These are phyloP conservation scores for Lepidurus couesii DNA, from an alignment of 1,140 invertebrate species.

Conservation along the genomic window DNA sequence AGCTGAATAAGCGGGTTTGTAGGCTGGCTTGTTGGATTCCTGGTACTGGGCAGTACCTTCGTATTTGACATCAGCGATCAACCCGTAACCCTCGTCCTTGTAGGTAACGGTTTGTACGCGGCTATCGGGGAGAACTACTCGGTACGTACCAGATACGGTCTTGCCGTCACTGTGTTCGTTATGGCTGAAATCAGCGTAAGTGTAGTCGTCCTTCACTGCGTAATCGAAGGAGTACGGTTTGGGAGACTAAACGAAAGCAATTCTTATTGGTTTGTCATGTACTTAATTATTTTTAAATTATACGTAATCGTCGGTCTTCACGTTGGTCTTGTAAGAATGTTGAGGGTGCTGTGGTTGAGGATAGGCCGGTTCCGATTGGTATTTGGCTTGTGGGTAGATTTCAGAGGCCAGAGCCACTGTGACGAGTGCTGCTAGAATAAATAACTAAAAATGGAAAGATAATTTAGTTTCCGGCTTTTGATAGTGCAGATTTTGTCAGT, in stretches of 20 bases:
- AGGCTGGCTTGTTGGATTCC: constrained; percentile 38
- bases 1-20: neutral
- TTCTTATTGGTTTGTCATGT: neutral
- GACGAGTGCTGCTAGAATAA: neutral
- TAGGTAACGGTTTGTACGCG: constrained; percentile 36
- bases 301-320: neutral
- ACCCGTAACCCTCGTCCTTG: constrained; percentile 28
- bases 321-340: neutral
- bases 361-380: neutral
- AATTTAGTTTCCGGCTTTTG: neutral
- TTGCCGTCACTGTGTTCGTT: constrained; percentile 36
- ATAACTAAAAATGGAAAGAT: neutral
- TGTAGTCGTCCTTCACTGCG: constrained; percentile 36
- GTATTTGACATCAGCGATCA: constrained; percentile 32
- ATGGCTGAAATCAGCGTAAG: constrained; percentile 36
- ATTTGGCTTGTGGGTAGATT: neutral
- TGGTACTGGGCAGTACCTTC: constrained; percentile 61
- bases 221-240: constrained; percentile 37
- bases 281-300: neutral
- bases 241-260: neutral
- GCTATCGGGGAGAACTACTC: constrained; percentile 37
- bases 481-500: neutral
- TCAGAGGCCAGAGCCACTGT: constrained; percentile 6
- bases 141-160: constrained; percentile 35
- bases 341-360: neutral